These are phyloP conservation scores for Tromatobia lineatoria DNA, from an alignment of 2,888 invertebrate species.

Conservation along the genomic window DNA sequence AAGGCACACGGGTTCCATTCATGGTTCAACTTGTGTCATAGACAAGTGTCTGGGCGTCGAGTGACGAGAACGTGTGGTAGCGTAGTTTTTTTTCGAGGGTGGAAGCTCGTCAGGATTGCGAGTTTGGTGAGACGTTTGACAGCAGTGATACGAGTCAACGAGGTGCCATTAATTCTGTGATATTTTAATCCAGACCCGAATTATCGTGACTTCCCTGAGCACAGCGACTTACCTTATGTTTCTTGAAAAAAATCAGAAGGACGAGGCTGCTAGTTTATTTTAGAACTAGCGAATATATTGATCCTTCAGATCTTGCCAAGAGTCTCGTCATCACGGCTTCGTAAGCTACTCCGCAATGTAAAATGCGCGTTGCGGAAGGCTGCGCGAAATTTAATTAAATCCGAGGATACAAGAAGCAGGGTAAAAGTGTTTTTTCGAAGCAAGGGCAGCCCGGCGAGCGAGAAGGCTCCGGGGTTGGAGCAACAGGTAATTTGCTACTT, in stretches of 20 bases:
- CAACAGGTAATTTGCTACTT: constrained; percentile 82
- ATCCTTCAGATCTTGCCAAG: constrained; percentile 36
- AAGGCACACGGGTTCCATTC: constrained; percentile 68
- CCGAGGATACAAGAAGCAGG: constrained; percentile 72
- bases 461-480: constrained; percentile 83
- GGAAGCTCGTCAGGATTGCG: not conserved
- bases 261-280: not conserved
- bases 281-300: constrained; percentile 35
- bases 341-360: not conserved
- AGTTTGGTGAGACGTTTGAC: not conserved
- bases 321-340: constrained; percentile 11
- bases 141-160: constrained; percentile 18
- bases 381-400: constrained; percentile 48
- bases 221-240: constrained; percentile 2
- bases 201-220: not conserved
- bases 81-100: constrained; percentile 45
- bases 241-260: not conserved
- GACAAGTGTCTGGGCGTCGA: constrained; percentile 44
- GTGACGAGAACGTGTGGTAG: constrained; percentile 48
- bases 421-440: constrained; percentile 84
- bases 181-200: constrained; percentile 42
- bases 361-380: constrained; percentile 44
- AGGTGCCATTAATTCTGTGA: constrained; percentile 46
- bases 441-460: constrained; percentile 83
- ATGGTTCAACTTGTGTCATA: constrained; percentile 65